phyloP scores from a whole-genome alignment of 2,888 invertebrate genomes.

The Lasioglossum villosulum region DNA sequence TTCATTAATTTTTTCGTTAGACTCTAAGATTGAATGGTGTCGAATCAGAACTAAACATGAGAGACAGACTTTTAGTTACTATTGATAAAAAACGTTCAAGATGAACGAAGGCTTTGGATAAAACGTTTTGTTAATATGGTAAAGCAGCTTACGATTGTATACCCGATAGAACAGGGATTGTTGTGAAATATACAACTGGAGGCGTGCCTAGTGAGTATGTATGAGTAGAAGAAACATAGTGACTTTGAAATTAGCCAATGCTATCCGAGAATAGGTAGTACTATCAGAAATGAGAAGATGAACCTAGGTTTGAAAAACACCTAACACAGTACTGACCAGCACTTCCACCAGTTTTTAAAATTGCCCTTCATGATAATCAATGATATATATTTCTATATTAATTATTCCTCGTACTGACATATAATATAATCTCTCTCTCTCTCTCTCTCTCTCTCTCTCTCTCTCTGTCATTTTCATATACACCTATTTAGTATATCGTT shows the following conservation, averaged over 20 bases:
- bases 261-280: not conserved
- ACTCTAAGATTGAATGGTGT: not conserved
- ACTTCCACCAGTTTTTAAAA: not conserved
- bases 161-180: not conserved
- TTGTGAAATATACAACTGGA: slow-evolving; percentile 6
- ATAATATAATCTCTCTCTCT: slow-evolving; percentile 77
- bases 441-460: no score
- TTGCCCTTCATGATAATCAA: slow-evolving; percentile 22
- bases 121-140: not conserved
- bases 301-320: slow-evolving; percentile 6
- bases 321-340: slow-evolving; percentile 4
- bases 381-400: slow-evolving; percentile 67
- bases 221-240: not conserved
- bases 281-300: not conserved
- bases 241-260: not conserved
- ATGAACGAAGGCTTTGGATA: not conserved
- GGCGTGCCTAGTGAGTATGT: not conserved
- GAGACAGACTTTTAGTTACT: not conserved
- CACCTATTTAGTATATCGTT: slow-evolving; percentile 72
- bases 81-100: not conserved
- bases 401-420: slow-evolving; percentile 72
- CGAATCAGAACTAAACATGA: not conserved
- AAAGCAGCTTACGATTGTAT: not conserved
- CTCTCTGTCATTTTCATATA: slow-evolving; percentile 73
- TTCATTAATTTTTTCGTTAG: not conserved